phyloP scores from a whole-genome alignment of 2,888 invertebrate genomes.

The Drosophila mettleri region DNA sequence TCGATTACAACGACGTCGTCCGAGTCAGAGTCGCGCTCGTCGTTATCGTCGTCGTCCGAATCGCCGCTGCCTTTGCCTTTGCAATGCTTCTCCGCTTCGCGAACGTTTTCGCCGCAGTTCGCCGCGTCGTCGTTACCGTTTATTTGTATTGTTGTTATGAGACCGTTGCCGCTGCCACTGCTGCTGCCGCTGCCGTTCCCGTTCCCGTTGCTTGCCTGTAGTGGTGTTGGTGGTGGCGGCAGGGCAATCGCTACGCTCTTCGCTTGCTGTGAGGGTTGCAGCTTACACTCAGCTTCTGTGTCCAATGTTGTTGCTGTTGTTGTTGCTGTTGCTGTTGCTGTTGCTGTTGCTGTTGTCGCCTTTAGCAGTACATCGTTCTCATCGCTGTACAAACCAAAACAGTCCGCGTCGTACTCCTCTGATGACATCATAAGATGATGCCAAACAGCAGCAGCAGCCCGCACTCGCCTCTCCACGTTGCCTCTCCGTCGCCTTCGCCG shows the following conservation, averaged over 20 bases:
- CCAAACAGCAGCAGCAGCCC: constrained; percentile 86
- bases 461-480: constrained; percentile 67
- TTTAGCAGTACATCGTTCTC: constrained; percentile 94
- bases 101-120: constrained; percentile 66
- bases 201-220: constrained; percentile 63
- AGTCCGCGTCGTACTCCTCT: constrained; percentile 97
- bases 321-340: constrained; percentile 81
- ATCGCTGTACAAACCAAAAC: constrained; percentile 95
- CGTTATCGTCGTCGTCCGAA: constrained; percentile 56
- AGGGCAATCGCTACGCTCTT: constrained; percentile 44
- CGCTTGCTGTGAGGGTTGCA: constrained; percentile 53
- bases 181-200: constrained; percentile 51
- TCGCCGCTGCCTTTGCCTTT: constrained; percentile 42
- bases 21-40: constrained; percentile 69
- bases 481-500: constrained; percentile 33
- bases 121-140: constrained; percentile 65
- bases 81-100: constrained; percentile 59
- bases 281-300: constrained; percentile 86
- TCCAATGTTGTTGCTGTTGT: constrained; percentile 44
- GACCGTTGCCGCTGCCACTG: constrained; percentile 36
- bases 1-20: constrained; percentile 78
- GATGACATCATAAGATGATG: constrained; percentile 96
- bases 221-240: constrained; percentile 47
- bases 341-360: constrained; percentile 86
- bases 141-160: constrained; percentile 41